Percentiles rank a stretch among this genome's conserved stretches.
Conservation (phyloP, 2,888 invertebrate genomes). For the Papilio demoleus region DNA sequence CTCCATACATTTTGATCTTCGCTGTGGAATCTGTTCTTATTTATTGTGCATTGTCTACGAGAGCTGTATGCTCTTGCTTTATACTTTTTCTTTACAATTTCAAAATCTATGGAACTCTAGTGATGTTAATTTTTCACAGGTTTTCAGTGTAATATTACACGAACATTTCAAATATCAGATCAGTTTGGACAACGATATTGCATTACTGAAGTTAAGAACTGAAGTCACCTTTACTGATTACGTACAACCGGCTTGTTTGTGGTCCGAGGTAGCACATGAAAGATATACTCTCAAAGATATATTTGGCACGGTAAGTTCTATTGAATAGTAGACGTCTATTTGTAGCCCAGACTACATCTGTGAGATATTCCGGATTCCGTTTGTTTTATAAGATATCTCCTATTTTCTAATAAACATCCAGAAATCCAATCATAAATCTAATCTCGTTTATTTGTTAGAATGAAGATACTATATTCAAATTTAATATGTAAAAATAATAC, state of each 20-base stretch:
- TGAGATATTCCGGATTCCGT: too few species aligned
- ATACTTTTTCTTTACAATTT: not conserved
- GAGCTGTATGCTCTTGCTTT: not conserved
- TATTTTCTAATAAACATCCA: too few species aligned
- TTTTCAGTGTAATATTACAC: conserved; percentile 54
- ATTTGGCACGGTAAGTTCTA: conserved; percentile 52
- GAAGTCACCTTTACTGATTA: conserved; percentile 55
- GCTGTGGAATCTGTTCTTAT: too few species aligned
- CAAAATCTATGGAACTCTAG: not conserved
- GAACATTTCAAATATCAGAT: conserved; percentile 46
- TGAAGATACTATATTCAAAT: too few species aligned
- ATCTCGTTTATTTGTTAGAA: too few species aligned
- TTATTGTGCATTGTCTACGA: too few species aligned
- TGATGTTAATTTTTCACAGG: conserved; percentile 46
- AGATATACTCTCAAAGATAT: conserved; percentile 48
- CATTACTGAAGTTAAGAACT: conserved; percentile 57
- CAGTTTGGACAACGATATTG: conserved; percentile 57
- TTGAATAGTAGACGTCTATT: too few species aligned
- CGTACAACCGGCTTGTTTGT: conserved; percentile 63
- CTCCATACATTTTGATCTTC: too few species aligned
- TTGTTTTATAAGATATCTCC: too few species aligned
- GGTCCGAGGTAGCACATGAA: conserved; percentile 50
- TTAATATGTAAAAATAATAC: too few species aligned
- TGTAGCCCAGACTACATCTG: too few species aligned
- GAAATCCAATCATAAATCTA: too few species aligned